Percentiles rank a stretch among this genome's conserved stretches.
phyloP scores from a whole-genome alignment of 2,888 invertebrate genomes.

The Harpalus rufipes region DNA sequence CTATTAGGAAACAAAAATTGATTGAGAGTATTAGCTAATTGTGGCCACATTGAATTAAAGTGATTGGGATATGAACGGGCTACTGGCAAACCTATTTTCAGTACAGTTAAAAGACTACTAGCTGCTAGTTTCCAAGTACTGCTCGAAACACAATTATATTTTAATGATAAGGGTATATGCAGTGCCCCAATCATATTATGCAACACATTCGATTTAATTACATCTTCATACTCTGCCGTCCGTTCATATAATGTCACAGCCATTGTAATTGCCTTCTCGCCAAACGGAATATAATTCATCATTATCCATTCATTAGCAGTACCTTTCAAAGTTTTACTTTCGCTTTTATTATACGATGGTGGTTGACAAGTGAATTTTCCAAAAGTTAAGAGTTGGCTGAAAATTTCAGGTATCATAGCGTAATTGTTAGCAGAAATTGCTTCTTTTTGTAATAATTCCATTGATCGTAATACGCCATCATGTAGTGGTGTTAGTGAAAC shows the following conservation, averaged over 20 bases:
- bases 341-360: conserved; percentile 80
- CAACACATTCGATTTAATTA: conserved; percentile 85
- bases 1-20: conserved; percentile 93
- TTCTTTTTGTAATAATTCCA: conserved; percentile 92
- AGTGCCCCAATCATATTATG: conserved; percentile 84
- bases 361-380: conserved; percentile 86
- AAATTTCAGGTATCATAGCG: conserved; percentile 84
- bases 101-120: conserved; percentile 85
- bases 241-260: conserved; percentile 87
- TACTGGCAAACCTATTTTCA: conserved; percentile 92
- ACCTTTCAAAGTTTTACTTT: conserved; percentile 77
- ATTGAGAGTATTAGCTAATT: conserved; percentile 91
- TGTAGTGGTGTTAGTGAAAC: conserved; percentile 90
- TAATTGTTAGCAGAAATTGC: conserved; percentile 79
- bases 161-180: conserved; percentile 86
- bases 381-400: conserved; percentile 83
- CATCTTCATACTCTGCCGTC: conserved; percentile 85
- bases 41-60: conserved; percentile 90
- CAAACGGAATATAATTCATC: conserved; percentile 92
- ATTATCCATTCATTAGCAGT: conserved; percentile 85
- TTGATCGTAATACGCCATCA: conserved; percentile 90
- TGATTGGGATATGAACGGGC: conserved; percentile 88
- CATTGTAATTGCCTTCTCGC: conserved; percentile 88
- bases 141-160: conserved; percentile 89
- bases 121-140: conserved; percentile 92